Base-by-base conservation (phyloP, 2,888 invertebrate species). In the Stenodera caucasica region DNA sequence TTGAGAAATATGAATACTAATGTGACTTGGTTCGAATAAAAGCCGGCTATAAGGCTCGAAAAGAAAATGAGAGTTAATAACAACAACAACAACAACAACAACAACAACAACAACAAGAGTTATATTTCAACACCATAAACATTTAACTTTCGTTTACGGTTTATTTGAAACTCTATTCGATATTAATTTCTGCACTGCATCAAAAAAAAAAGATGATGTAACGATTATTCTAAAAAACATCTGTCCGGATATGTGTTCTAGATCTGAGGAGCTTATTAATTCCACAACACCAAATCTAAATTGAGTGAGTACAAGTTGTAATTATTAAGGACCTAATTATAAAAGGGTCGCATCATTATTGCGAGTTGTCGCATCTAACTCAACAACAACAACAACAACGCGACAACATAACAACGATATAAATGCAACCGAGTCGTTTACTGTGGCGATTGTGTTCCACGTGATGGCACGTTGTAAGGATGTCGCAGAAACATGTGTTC, bases 401-500 rank as follows among this genome's bases (percentile, higher is more conserved):
- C 18, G 18, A 37, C 37, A 37, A 32, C 9, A 40, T 15, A 40
- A 40, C 9, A 40, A 40, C 37, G 37, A 15, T 40, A 9, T 14
- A 35, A 35, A 35, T 35, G 8, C 37, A 40, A 15, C 15, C 37
- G 9, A 40, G 15, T 35, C 35, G 35, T 35, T 40, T 40, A 18
- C 18, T 40, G 18, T 51, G 30, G 51, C 51, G 51, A 32, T 32
- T 26, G 30, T 51, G 51, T 51, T 30, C 51, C 32, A 51, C 51
- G 51, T 32, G 51, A 51, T 45, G 29, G 55, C 55, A 49, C 29
- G 30, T 50, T 26, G 51, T 32, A 30, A 40, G 70, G 70, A 71
- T 71, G 67, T 64, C 61, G 68, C 74, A 71, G n/a, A 71, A 78
- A 79, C 79, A 79, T 74, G 75, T 79, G 79, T 79, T 77, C 74